phyloP scores from a whole-genome alignment of 2,113 vertebrate species.

The Xiphias gladius region DNA sequence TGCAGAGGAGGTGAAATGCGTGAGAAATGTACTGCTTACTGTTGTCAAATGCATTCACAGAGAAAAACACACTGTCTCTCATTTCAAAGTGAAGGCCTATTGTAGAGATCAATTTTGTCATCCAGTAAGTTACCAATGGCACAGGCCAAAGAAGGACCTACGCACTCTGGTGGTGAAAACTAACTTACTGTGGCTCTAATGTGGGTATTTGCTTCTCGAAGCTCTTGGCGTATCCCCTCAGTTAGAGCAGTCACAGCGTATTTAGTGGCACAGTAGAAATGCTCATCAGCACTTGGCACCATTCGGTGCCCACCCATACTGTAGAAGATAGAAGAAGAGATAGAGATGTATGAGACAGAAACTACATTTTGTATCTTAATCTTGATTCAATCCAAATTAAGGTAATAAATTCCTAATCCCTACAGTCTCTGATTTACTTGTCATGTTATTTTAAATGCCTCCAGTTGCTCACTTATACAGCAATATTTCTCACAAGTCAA shows the following conservation, averaged over 20 bases:
- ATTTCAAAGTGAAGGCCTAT: background rate
- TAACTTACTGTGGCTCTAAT: conserved; percentile 93
- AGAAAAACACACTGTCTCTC: background rate
- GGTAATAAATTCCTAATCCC: background rate
- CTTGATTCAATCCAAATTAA: background rate
- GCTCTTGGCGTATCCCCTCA: conserved; percentile 94
- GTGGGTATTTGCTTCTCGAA: conserved; percentile 91
- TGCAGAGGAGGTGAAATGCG: conserved; percentile 68
- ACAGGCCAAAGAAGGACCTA: background rate
- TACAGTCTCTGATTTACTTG: background rate
- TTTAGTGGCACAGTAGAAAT: conserved; percentile 97
- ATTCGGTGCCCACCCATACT: conserved; percentile 95
- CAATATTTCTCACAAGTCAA: background rate
- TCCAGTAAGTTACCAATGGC: background rate
- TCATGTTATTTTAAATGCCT: background rate
- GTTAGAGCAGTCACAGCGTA: conserved; percentile 94
- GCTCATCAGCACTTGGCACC: conserved; percentile 84
- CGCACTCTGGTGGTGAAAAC: background rate
- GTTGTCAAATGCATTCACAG: background rate
- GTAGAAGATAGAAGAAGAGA: conserved; percentile 29
- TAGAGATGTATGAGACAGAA: background rate
- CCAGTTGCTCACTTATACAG: background rate
- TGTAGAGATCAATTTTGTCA: background rate
- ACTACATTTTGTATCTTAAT: background rate
- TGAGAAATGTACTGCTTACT: background rate